These are phyloP conservation scores for Calephelis nemesis DNA, from an alignment of 1,140 invertebrate genomes.

Conservation along the genomic window DNA sequence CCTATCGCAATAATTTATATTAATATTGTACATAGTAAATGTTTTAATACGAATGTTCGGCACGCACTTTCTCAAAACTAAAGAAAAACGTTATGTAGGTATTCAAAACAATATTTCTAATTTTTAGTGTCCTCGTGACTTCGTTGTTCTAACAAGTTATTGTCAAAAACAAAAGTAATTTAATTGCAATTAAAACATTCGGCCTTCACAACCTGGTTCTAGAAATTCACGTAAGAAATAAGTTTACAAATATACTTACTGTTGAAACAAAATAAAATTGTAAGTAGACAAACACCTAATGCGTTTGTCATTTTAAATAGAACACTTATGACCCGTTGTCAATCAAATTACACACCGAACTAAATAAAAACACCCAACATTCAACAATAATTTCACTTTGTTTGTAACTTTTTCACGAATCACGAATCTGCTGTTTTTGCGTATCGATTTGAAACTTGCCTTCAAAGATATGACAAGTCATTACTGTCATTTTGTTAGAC, in stretches of 20 bases:
- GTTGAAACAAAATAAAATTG: conserved; percentile 52
- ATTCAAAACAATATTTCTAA: too few relatives aligned
- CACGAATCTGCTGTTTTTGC: conserved; percentile 41
- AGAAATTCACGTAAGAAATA: conserved; percentile 10
- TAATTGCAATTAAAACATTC: conserved; percentile 26
- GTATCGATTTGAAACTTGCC: conserved; percentile 41
- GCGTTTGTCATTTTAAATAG: conserved; percentile 60
- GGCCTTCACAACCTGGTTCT: conserved; percentile 15
- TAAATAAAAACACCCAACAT: conserved; percentile 53
- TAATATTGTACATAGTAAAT: too few relatives aligned
- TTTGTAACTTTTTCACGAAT: conserved; percentile 45
- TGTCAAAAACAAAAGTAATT: conserved; percentile 15
- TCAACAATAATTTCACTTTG: conserved; percentile 60
- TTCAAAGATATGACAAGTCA: conserved; percentile 29
- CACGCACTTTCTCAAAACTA: too few relatives aligned
- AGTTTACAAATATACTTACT: conserved; percentile 41
- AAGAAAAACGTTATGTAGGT: too few relatives aligned
- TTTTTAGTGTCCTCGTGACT: too few relatives aligned
- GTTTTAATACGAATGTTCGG: too few relatives aligned
- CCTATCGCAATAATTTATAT: too few relatives aligned
- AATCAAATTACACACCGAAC: conserved; percentile 25
- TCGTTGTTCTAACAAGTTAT: neutral
- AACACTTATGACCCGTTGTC: conserved; percentile 24
- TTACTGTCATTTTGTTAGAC: neutral
- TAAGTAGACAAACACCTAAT: conserved; percentile 59